Evolutionary conservation across 2,797 vertebrate species (phyloP).

Genomic region (Anolis apletophallus): DNA sequence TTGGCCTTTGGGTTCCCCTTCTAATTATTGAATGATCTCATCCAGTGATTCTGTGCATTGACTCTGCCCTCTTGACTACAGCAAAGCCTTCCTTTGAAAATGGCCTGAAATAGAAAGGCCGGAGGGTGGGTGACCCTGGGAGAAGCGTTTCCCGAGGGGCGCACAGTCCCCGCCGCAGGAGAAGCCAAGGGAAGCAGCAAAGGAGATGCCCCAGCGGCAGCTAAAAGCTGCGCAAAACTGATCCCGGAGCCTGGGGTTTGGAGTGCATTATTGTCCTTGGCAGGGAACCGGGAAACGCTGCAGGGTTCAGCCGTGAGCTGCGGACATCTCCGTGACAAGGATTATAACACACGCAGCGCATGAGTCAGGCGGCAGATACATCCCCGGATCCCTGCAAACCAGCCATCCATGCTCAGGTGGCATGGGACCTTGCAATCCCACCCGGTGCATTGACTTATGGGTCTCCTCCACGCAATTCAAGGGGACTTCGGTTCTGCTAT

Average conservation of each 20-base stretch:
- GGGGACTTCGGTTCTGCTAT: not conserved
- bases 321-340: not conserved
- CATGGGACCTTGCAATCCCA: not conserved
- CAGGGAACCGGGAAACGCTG: not conserved
- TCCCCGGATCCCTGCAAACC: not conserved
- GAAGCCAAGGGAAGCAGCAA: not conserved
- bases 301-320: conserved; percentile 4
- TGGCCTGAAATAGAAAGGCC: not conserved
- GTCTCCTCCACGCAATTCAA: not conserved
- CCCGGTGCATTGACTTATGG: not conserved
- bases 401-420: not conserved
- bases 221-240: not conserved
- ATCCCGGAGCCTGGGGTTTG: no score
- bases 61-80: no score
- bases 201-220: not conserved
- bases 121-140: not conserved
- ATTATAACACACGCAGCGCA: not conserved
- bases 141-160: not conserved
- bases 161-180: not conserved
- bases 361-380: not conserved
- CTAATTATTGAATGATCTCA: no score
- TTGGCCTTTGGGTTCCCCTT: no score
- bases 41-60: no score
- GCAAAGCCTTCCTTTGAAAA: not conserved
- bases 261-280: not conserved